Base-by-base conservation (phyloP, 2,113 vertebrate genomes). In the Chionodraco myersi region DNA sequence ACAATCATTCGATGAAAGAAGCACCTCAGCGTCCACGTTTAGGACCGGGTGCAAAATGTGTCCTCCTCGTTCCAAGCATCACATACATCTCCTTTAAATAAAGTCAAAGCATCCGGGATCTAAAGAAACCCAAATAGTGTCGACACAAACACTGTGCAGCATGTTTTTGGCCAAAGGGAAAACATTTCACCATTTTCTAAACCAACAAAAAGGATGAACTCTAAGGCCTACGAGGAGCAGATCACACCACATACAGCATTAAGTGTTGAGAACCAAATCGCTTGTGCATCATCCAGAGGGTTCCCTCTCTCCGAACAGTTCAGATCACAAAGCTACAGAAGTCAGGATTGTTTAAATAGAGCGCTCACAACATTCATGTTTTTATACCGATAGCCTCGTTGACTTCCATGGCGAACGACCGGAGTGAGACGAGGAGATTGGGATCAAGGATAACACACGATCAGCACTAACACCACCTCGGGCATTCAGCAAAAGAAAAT, bases 161-260 rank as follows among this genome's bases (percentile, higher is more conserved):
- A 77, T 77, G 66, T 85, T 66, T 44, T 56, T 79, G 75, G 53
- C 78, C 72, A 60, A 41, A 49, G 10, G 59, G 47, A 44, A 34
- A 79, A 64, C 72, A 67, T 56, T 47, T 80, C 80, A 85, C 36
- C 70, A 21, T 62, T 71, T 72, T 67, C 65, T 77, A 41, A 56
- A 79, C 61, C 84, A 77, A 82, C 56, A 54, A 72, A 52, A 52
- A 48, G 57, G 41, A 79, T 75, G 64, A 84, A 77, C 63, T 82
- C 79, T 71, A 84, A 86, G 82, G 82, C 86, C 77, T 76, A 79
- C 62, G 6, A 49, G 76, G 72, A 72, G 57, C 78, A 69, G 36
- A 41, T 73, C 70, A 86, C 81, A 79, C 60, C 72, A 90, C 79
- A 74, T 60, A 78, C 71, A 75, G 83, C 75, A 65, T 21, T 53